Percentiles rank a stretch among this genome's conserved stretches.
These are phyloP conservation scores for Amphilophus citrinellus DNA, from an alignment of 2,113 vertebrate genomes.

Conservation along the genomic window DNA sequence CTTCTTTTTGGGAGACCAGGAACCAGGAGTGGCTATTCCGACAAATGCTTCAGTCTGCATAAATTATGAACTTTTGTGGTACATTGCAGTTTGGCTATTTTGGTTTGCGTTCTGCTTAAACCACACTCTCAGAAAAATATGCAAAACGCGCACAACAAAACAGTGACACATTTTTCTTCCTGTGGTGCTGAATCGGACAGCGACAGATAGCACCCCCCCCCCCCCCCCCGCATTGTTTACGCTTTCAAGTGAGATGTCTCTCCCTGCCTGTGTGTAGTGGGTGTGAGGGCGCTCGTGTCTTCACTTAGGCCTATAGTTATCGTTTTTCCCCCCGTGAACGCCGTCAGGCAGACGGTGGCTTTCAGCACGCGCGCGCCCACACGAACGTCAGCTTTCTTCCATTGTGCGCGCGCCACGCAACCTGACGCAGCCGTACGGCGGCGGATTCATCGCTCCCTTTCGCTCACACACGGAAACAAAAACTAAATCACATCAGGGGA, in stretches of 20 bases:
- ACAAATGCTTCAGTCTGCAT: conserved; percentile 26
- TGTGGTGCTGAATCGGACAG: conserved; percentile 70
- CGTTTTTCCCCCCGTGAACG: neutral
- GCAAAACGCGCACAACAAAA: neutral
- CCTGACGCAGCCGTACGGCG: conserved; percentile 34
- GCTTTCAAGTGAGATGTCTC: conserved; percentile 12
- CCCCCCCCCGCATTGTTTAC: conserved; percentile 3
- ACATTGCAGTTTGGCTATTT: conserved; percentile 54
- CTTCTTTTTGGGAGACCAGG: neutral
- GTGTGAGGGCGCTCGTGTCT: conserved; percentile 26
- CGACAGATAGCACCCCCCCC: conserved; percentile 11
- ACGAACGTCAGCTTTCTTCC: conserved; percentile 18
- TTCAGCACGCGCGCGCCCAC: conserved; percentile 21
- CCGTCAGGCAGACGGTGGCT: neutral
- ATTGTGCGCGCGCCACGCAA: conserved; percentile 34
- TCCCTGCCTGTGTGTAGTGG: neutral
- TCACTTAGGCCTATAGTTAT: neutral
- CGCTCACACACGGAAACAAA: conserved; percentile 13
- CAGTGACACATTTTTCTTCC: neutral
- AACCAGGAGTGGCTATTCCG: neutral
- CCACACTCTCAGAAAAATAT: neutral
- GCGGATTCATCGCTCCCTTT: conserved; percentile 29
- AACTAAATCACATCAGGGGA: neutral
- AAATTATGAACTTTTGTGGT: conserved; percentile 46
- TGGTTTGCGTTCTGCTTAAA: neutral